Evolutionary conservation across 2,888 invertebrate species (phyloP).

Genomic region (Lymantria monacha): DNA sequence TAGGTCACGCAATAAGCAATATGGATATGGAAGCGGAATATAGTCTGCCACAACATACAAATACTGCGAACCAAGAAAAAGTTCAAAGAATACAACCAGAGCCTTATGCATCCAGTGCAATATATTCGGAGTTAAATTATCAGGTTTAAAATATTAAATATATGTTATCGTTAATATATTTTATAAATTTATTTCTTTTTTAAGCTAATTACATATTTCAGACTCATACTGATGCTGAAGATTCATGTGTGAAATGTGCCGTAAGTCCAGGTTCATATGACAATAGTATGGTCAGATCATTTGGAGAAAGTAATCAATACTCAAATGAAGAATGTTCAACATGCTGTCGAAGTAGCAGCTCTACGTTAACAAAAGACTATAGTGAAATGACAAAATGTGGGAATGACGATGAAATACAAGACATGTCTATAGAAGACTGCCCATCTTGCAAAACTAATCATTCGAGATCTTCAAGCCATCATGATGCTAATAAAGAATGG

Average conservation of each 20-base stretch:
- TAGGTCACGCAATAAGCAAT: constrained; percentile 64
- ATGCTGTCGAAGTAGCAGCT: constrained; percentile 73
- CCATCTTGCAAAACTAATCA: constrained; percentile 74
- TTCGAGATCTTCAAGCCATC: constrained; percentile 73
- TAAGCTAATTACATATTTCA: constrained; percentile 39
- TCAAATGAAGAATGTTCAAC: constrained; percentile 78
- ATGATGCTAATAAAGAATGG: constrained; percentile 72
- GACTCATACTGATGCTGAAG: constrained; percentile 78
- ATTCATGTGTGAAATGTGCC: constrained; percentile 79
- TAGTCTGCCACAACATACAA: constrained; percentile 70
- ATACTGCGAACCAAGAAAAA: constrained; percentile 60
- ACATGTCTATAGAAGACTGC: constrained; percentile 72
- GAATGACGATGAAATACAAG: constrained; percentile 68
- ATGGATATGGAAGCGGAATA: constrained; percentile 77
- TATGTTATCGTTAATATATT: neutral
- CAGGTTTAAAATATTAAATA: constrained; percentile 45
- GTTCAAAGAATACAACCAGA: constrained; percentile 79
- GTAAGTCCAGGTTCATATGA: constrained; percentile 81
- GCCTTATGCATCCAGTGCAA: constrained; percentile 89
- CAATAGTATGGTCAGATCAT: constrained; percentile 76
- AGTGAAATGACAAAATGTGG: constrained; percentile 79
- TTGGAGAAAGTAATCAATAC: constrained; percentile 71
- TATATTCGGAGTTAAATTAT: constrained; percentile 76
- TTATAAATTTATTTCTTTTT: constrained; percentile 1
- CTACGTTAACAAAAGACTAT: constrained; percentile 74